These are phyloP conservation scores for Chanos chanos DNA, from an alignment of 2,797 vertebrate species.

Conservation along the genomic window DNA sequence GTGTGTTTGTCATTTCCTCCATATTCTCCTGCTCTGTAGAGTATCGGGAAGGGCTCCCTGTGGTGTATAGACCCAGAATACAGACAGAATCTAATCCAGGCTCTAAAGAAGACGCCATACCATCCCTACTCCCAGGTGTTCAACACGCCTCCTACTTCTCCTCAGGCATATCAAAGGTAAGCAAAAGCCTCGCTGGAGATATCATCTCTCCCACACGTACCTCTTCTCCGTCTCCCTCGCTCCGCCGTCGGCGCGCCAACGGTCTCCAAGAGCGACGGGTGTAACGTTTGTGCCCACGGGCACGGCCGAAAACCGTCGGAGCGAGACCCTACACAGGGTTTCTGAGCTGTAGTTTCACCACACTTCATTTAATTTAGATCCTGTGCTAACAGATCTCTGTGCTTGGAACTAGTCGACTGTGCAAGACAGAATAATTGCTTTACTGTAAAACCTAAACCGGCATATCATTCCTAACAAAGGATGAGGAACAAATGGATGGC, in stretches of 20 bases:
- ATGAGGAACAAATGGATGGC: constrained; percentile 35
- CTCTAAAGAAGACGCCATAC: constrained; percentile 98
- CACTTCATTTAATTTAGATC: constrained; percentile 35
- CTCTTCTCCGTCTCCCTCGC: not conserved
- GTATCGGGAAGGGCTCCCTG: constrained; percentile 79
- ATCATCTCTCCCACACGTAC: constrained; percentile 9
- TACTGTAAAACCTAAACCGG: constrained; percentile 44
- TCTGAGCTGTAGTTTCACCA: constrained; percentile 1
- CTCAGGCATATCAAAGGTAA: constrained; percentile 92
- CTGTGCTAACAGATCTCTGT: constrained; percentile 25
- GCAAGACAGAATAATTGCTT: constrained; percentile 40
- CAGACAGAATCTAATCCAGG: constrained; percentile 97
- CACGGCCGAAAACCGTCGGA: constrained; percentile 14
- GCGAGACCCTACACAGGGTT: constrained; percentile 15
- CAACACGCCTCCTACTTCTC: constrained; percentile 83
- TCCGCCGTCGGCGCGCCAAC: constrained; percentile 3
- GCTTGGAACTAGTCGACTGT: constrained; percentile 32
- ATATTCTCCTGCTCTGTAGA: constrained; percentile 54
- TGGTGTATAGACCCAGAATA: constrained; percentile 82
- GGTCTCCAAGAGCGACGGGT: constrained; percentile 10
- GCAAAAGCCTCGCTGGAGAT: constrained; percentile 46
- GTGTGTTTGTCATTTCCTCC: constrained; percentile 27
- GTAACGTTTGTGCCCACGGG: not conserved
- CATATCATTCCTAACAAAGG: constrained; percentile 44
- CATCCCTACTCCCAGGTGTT: constrained; percentile 91